phyloP scores from a whole-genome alignment of 2,888 invertebrate species.

The Hyppa rectilinea region DNA sequence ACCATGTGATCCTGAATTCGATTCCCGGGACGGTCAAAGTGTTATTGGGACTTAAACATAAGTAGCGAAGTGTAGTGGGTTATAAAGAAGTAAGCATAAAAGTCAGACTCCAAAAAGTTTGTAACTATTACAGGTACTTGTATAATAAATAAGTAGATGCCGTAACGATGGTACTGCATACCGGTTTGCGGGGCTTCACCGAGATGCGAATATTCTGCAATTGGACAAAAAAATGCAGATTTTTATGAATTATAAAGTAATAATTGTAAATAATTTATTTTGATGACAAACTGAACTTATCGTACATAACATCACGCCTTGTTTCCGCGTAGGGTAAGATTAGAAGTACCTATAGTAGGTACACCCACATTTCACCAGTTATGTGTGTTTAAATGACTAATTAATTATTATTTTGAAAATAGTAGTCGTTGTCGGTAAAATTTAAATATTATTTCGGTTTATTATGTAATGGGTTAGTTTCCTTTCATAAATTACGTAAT shows the following conservation, averaged over 20 bases:
- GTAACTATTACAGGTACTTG: background rate
- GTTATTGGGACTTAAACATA: too few relatives aligned
- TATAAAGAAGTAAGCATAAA: background rate
- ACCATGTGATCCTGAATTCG: too few relatives aligned
- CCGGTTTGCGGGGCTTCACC: constrained; percentile 62
- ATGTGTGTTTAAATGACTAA: too few relatives aligned
- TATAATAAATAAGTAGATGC: background rate
- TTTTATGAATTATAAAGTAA: background rate
- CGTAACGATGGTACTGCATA: background rate
- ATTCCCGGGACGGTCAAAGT: too few relatives aligned
- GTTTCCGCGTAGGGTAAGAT: too few relatives aligned
- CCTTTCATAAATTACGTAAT: background rate
- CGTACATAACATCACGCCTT: too few relatives aligned
- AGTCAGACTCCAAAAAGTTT: constrained; percentile 1
- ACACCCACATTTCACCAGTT: too few relatives aligned
- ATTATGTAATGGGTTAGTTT: background rate
- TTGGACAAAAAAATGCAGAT: background rate
- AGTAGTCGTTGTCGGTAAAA: background rate
- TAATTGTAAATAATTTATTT: background rate
- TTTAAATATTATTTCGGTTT: background rate
- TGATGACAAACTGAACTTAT: too few relatives aligned
- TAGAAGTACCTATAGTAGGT: too few relatives aligned
- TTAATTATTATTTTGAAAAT: too few relatives aligned
- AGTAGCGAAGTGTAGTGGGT: too few relatives aligned
- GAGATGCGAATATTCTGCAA: constrained; percentile 51